phyloP scores from a whole-genome alignment of 1,140 invertebrate species.

The Ditylenchus dipsaci region DNA sequence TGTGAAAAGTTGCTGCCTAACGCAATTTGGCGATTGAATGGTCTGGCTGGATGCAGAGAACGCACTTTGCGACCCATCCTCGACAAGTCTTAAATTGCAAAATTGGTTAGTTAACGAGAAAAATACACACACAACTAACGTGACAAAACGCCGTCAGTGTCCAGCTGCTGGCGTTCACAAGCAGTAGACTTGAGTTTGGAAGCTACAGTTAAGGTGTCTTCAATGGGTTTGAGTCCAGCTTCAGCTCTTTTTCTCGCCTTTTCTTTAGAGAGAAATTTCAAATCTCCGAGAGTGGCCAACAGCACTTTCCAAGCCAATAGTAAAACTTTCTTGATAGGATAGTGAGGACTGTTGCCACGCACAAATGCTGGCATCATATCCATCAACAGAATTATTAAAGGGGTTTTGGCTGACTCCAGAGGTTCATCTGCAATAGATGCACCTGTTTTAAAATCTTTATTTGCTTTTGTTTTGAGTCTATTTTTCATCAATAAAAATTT shows the following conservation, averaged over 20 bases:
- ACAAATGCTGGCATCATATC: constrained; percentile 56
- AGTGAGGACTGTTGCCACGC: constrained; percentile 47
- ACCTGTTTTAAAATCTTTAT: not conserved
- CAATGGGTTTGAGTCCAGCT: constrained; percentile 33
- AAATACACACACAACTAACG: not conserved
- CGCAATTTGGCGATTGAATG: constrained; percentile 11
- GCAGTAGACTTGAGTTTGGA: constrained; percentile 30
- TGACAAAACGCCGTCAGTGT: not conserved
- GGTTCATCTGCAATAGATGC: constrained; percentile 45
- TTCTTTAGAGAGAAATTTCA: constrained; percentile 37
- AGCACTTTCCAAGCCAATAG: constrained; percentile 54
- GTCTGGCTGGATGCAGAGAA: constrained; percentile 5
- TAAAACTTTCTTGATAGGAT: constrained; percentile 55
- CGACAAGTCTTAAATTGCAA: not conserved
- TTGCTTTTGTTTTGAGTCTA: no score
- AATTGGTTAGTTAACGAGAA: not conserved
- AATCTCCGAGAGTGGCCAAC: constrained; percentile 47
- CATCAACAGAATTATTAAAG: constrained; percentile 49
- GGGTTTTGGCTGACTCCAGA: constrained; percentile 37
- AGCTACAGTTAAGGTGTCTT: constrained; percentile 53
- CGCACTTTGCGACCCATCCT: constrained; percentile 7
- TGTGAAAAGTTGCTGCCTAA: constrained; percentile 1
- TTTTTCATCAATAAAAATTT: no score
- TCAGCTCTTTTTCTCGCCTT: constrained; percentile 35
- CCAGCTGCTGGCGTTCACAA: constrained; percentile 11